These are phyloP conservation scores for Sus cebifrons DNA, from an alignment of 2,797 vertebrate genomes.

Conservation along the genomic window DNA sequence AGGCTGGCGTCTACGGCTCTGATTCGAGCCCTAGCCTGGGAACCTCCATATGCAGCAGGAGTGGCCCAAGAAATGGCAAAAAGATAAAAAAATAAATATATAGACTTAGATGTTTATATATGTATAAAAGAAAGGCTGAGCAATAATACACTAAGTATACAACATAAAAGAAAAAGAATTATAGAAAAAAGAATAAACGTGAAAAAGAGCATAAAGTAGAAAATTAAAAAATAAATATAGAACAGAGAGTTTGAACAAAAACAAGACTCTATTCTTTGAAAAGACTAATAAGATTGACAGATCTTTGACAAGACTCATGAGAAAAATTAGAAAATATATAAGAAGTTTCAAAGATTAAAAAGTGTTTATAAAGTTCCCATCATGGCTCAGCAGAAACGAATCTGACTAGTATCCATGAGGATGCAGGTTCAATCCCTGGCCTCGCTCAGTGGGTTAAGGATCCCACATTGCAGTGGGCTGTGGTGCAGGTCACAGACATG, in stretches of 20 bases:
- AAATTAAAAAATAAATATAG: slow-evolving; percentile 31
- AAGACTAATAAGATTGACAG: slow-evolving; percentile 23
- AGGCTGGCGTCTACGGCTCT: too few relatives aligned
- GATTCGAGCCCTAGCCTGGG: too few relatives aligned
- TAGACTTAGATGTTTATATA: background rate
- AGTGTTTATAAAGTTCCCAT: background rate
- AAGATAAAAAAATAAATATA: background rate
- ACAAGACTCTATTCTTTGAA: background rate
- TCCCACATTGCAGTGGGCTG: too few relatives aligned
- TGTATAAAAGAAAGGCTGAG: slow-evolving; percentile 12
- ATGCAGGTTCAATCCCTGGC: too few relatives aligned
- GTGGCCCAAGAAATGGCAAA: too few relatives aligned
- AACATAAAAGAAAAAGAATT: background rate
- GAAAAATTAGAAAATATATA: slow-evolving; percentile 23
- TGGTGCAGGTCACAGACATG: too few relatives aligned
- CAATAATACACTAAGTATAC: background rate
- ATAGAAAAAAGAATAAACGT: background rate
- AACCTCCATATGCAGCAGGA: too few relatives aligned
- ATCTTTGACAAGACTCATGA: background rate
- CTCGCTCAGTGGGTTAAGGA: too few relatives aligned
- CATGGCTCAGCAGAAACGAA: too few relatives aligned
- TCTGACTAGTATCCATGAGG: too few relatives aligned
- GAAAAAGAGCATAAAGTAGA: background rate
- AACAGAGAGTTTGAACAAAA: slow-evolving; percentile 33
- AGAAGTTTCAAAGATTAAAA: slow-evolving; percentile 16